Evolutionary conservation across 2,888 invertebrate genomes (phyloP).

Genomic region (Drosophila yooni): DNA sequence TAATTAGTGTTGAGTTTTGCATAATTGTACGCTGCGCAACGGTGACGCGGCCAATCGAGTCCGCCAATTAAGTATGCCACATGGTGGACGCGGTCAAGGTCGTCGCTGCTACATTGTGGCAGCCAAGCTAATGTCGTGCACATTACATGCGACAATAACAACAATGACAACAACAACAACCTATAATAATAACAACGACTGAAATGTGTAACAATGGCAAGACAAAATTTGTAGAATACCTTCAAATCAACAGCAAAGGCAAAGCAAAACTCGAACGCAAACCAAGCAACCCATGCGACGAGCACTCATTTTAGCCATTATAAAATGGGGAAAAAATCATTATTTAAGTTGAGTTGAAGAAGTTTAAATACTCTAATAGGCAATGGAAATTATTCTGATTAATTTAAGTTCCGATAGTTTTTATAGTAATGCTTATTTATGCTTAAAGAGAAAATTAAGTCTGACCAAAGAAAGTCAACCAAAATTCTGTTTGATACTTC

Average conservation of each 20-base stretch:
- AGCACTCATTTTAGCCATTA: slow-evolving; percentile 7
- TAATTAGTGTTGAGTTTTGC: slow-evolving; percentile 58
- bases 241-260: slow-evolving; percentile 33
- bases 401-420: too few species aligned
- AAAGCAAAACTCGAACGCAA: slow-evolving; percentile 3
- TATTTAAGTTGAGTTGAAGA: not conserved
- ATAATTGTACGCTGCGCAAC: slow-evolving; percentile 63
- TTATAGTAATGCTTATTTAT: not conserved
- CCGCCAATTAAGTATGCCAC: slow-evolving; percentile 77
- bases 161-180: slow-evolving; percentile 17
- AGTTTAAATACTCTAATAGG: slow-evolving; percentile 25
- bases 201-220: slow-evolving; percentile 55
- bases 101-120: slow-evolving; percentile 17
- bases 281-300: slow-evolving; percentile 18
- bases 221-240: slow-evolving; percentile 56
- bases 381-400: not conserved
- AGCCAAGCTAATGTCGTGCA: slow-evolving; percentile 71
- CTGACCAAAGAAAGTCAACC: not conserved
- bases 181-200: slow-evolving; percentile 25
- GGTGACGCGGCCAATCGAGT: slow-evolving; percentile 38
- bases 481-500: rapidly evolving
- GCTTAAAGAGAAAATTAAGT: not conserved
- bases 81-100: slow-evolving; percentile 78
- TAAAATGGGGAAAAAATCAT: slow-evolving; percentile 1
- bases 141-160: slow-evolving; percentile 52